A percentile compares a stretch with the other conserved stretches of the same genome.
phyloP scores from a whole-genome alignment of 2,888 invertebrate species.

The Cyaniris semiargus region DNA sequence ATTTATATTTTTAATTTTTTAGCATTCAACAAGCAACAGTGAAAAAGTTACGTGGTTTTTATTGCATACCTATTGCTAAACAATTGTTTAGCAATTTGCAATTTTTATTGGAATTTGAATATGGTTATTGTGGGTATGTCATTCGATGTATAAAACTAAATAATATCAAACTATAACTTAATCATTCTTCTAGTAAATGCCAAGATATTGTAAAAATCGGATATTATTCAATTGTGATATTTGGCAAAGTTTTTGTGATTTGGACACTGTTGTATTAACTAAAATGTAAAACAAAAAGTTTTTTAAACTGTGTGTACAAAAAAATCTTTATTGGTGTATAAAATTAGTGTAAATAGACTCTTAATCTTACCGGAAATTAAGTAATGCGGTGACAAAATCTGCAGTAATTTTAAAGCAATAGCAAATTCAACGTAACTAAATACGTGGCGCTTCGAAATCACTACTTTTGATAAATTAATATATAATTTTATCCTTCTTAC shows the following conservation, averaged over 20 bases:
- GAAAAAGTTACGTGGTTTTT: neutral
- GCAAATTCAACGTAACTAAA: neutral
- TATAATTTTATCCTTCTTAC: neutral
- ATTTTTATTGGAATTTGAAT: too few species aligned
- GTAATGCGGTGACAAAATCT: neutral
- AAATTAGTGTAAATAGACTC: neutral
- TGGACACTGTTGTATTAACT: neutral
- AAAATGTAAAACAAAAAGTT: neutral
- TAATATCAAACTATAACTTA: neutral
- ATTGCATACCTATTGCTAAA: too few species aligned
- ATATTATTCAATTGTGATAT: neutral
- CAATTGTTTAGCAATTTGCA: too few species aligned
- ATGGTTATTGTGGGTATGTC: neutral
- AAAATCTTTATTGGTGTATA: neutral
- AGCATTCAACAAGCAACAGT: neutral
- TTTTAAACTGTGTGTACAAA: neutral
- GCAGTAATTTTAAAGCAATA: slow-evolving; percentile 10
- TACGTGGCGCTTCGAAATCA: neutral
- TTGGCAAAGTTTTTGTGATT: neutral
- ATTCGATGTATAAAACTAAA: neutral
- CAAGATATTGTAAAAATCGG: slow-evolving; percentile 2
- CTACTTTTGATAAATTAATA: neutral
- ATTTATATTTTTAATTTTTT: neutral
- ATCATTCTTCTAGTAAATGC: neutral
- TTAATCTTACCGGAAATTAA: neutral